Evolutionary conservation across 2,113 vertebrate species (phyloP).

Genomic region (Butorides virescens): DNA sequence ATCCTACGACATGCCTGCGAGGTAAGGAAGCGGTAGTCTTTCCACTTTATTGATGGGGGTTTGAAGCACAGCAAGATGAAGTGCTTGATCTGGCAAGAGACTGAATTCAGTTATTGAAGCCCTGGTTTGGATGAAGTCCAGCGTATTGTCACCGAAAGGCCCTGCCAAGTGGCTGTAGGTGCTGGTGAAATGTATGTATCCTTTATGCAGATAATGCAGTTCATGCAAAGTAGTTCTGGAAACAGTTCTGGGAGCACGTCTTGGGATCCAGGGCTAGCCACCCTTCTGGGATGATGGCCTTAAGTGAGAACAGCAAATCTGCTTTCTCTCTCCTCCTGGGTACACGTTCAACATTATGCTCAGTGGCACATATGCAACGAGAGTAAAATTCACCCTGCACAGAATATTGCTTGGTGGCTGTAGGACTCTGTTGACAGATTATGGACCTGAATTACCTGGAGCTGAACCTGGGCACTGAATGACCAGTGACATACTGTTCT

Average conservation of each 20-base stretch:
- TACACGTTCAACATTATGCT: not conserved
- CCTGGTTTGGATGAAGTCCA: not conserved
- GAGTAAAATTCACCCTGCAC: not conserved
- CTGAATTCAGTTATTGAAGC: not conserved
- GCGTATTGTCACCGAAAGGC: not conserved
- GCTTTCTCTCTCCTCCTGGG: not conserved
- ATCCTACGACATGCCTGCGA: not conserved
- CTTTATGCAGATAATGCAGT: not conserved
- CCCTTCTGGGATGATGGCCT: not conserved
- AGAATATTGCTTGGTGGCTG: not conserved
- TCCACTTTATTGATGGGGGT: not conserved
- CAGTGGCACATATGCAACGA: not conserved
- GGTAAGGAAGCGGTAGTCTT: not conserved
- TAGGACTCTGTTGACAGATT: not conserved
- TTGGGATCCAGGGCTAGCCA: not conserved
- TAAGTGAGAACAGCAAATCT: not conserved
- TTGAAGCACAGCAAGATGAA: not conserved
- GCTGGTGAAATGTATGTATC: not conserved
- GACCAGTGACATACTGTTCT: not conserved
- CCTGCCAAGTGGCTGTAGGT: not conserved
- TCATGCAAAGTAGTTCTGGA: not conserved
- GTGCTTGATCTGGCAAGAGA: not conserved
- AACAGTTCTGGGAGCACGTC: not conserved
- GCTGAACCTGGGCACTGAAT: not conserved
- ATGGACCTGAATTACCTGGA: not conserved